Evolutionary conservation across 2,888 invertebrate species (phyloP).

Genomic region (Ophion costatus): DNA sequence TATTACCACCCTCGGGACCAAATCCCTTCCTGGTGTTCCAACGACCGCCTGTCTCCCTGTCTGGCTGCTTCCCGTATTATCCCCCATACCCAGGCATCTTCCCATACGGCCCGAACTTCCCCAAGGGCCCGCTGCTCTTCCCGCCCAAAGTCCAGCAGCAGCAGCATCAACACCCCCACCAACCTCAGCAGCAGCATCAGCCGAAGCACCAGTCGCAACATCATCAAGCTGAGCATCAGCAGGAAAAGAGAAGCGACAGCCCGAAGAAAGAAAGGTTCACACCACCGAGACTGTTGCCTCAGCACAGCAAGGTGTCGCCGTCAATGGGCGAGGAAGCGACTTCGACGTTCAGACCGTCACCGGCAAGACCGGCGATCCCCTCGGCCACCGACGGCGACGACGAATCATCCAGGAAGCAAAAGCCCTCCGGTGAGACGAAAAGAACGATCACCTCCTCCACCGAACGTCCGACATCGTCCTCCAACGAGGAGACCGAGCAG

Average conservation of each 20-base stretch:
- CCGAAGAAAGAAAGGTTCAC: slow-evolving; percentile 85
- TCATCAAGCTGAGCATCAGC: slow-evolving; percentile 26
- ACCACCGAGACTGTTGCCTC: slow-evolving; percentile 85
- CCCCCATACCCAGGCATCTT: slow-evolving; percentile 87
- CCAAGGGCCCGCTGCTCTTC: slow-evolving; percentile 88
- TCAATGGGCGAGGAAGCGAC: slow-evolving; percentile 88
- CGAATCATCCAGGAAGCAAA: slow-evolving; percentile 65
- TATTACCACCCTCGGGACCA: slow-evolving; percentile 75
- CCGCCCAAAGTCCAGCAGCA: slow-evolving; percentile 85
- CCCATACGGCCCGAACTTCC: slow-evolving; percentile 85
- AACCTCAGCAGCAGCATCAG: slow-evolving; percentile 19
- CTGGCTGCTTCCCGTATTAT: slow-evolving; percentile 85
- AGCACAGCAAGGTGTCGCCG: slow-evolving; percentile 87
- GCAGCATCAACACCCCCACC: slow-evolving; percentile 68
- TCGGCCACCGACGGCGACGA: slow-evolving; percentile 78
- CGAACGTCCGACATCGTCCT: slow-evolving; percentile 32
- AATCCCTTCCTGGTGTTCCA: slow-evolving; percentile 89
- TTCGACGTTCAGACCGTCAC: slow-evolving; percentile 87
- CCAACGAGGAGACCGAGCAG: slow-evolving; percentile 75
- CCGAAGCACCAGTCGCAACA: slow-evolving; percentile 24
- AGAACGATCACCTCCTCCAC: slow-evolving; percentile 30
- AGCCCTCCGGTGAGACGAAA: slow-evolving; percentile 34
- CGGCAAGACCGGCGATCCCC: slow-evolving; percentile 86
- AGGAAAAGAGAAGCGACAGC: slow-evolving; percentile 85
- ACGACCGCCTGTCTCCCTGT: slow-evolving; percentile 85